A percentile compares a stretch with the other conserved stretches of the same genome.
Conservation (phyloP, 2,888 invertebrate genomes). For the Cheilosia grossa region DNA sequence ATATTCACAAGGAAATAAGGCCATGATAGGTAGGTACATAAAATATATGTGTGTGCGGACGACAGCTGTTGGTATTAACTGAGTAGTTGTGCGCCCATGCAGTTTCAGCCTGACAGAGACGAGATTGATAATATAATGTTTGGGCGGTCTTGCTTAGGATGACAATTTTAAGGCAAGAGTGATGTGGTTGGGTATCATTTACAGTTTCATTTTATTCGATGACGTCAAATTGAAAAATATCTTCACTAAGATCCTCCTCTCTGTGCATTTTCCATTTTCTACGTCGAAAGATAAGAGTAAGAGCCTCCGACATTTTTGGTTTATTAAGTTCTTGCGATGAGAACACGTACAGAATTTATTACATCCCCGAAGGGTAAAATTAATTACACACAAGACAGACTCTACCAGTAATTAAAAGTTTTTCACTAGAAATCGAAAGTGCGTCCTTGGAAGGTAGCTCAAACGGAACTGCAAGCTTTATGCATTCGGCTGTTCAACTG, state of each 20-base stretch:
- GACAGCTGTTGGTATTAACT: constrained; percentile 10
- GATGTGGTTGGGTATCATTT: constrained; percentile 5
- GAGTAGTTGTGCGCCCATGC: constrained; percentile 14
- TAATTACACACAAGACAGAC: constrained; percentile 32
- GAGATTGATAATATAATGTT: constrained; percentile 54
- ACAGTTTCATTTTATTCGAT: constrained; percentile 30
- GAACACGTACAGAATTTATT: constrained; percentile 21
- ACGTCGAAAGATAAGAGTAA: background rate
- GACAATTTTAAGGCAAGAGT: constrained; percentile 38
- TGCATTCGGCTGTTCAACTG: too few species aligned
- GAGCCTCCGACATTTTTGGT: constrained; percentile 23
- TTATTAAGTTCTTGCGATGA: constrained; percentile 35
- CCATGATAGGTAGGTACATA: constrained; percentile 7
- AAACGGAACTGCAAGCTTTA: background rate
- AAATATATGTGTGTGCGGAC: constrained; percentile 33
- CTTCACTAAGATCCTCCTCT: background rate
- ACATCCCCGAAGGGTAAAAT: constrained; percentile 23
- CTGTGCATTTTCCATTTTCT: constrained; percentile 8
- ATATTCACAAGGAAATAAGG: constrained; percentile 40
- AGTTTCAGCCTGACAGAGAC: constrained; percentile 19
- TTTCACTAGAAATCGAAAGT: background rate
- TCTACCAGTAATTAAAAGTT: background rate
- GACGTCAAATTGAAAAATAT: constrained; percentile 16
- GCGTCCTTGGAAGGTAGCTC: background rate
- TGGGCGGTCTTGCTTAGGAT: constrained; percentile 44